Evolutionary conservation across 2,797 vertebrate species (phyloP).

Genomic region (Dromococcyx pavoninus): DNA sequence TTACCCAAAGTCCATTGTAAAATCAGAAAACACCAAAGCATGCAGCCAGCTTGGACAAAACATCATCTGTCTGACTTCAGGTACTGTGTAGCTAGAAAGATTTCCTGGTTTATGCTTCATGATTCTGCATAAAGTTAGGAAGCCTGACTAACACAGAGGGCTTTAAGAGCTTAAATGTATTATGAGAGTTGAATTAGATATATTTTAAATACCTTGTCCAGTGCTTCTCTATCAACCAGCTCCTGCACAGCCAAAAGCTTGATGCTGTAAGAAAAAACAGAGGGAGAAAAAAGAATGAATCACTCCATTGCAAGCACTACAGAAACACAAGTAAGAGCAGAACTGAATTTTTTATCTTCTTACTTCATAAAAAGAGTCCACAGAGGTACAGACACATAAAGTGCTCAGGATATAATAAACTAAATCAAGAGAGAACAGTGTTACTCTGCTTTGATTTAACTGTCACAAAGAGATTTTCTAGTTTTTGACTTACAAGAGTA

Average conservation of each 20-base stretch:
- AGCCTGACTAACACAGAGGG: background rate
- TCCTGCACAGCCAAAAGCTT: slow-evolving; percentile 95
- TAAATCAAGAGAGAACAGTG: background rate
- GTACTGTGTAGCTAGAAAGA: background rate
- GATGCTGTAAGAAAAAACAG: slow-evolving; percentile 80
- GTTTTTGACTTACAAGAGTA: background rate
- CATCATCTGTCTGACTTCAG: accelerated
- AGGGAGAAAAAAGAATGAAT: background rate
- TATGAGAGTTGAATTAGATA: background rate
- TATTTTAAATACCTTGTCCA: slow-evolving; percentile 86
- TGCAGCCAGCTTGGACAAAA: background rate
- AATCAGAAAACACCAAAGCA: background rate
- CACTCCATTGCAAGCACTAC: background rate
- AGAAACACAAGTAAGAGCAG: background rate
- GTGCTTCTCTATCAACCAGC: slow-evolving; percentile 87
- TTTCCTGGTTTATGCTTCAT: background rate
- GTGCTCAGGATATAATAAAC: background rate
- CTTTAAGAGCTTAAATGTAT: background rate
- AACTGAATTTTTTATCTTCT: background rate
- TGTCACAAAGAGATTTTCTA: background rate
- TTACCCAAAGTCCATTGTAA: background rate
- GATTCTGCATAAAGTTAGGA: background rate
- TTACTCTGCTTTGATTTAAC: background rate
- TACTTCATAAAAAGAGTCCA: background rate
- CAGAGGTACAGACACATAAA: background rate